Evolutionary conservation across 2,797 vertebrate species (phyloP).

Genomic region (Harpagifer antarcticus): DNA sequence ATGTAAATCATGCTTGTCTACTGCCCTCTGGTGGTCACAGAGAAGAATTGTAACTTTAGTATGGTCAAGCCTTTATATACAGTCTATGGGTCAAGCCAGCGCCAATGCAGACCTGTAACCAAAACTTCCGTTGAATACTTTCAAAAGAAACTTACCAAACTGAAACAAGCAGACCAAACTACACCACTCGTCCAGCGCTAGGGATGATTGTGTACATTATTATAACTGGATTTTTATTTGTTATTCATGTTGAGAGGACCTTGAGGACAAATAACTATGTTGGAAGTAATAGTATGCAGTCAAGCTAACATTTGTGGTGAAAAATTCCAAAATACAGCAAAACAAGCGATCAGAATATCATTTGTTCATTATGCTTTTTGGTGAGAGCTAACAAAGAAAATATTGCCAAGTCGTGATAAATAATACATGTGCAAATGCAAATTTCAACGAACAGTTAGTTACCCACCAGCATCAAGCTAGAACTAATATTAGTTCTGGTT

Average conservation of each 20-base stretch:
- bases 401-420: too few species aligned
- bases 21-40: background rate
- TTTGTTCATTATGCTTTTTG: too few species aligned
- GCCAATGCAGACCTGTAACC: background rate
- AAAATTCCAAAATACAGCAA: background rate
- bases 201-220: background rate
- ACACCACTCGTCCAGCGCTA: background rate
- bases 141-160: conserved; percentile 4
- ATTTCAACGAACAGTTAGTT: background rate
- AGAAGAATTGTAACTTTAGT: background rate
- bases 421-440: too few species aligned
- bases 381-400: too few species aligned
- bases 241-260: too few species aligned
- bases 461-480: background rate
- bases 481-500: background rate
- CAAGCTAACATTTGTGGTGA: background rate
- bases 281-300: background rate
- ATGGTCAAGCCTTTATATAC: background rate
- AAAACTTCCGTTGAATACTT: background rate
- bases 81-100: background rate
- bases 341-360: background rate
- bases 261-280: background rate
- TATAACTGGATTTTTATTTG: background rate
- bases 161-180: too few species aligned
- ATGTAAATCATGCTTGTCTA: background rate